Base-by-base conservation (phyloP, 2,113 vertebrate species). In the Myotis yumanensis region DNA sequence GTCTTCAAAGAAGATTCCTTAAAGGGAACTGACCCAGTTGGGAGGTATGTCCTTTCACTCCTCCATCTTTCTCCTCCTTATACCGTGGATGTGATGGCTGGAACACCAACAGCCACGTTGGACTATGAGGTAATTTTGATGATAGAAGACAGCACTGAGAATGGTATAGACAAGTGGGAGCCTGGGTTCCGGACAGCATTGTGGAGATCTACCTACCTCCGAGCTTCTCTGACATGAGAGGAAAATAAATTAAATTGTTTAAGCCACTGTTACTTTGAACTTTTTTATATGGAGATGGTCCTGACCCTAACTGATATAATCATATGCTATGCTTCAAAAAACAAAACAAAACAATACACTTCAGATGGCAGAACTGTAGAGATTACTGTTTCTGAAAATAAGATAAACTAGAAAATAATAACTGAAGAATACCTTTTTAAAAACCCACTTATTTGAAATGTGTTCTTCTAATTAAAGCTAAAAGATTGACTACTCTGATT, bases 391-490 rank as follows among this genome's bases (percentile, higher is more conserved):
- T 93, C 54, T 95, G 66, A 93, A 93, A 93, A 75, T n/a, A 71
- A 86, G 57, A 84, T 30, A 76, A 77, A 80, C 54, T 86, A 57
- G 15, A 87, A 92, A 86, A 69, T 62, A 95, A 88, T 75, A 87
- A 88, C 8, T 92, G 85, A 90, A 71, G 8, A 89, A 95, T 51
- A 95, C 5, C 52, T 69, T 54, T 43, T 79, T 2, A 0, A 83
- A 91, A 95, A 90, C 8, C 30, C 51, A 75, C 18, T 57, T 91
- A 77, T 79, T 91, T 54, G 88, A 93, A 96, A 91, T 51, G 4
- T 46, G 23, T 92, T 90, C 51, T 89, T 87, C 82, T 28, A 62
- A 66, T 25, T 52, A 77, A 51, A 51, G 75, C 43, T 32, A 77
- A 9, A 76, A 77, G 46, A 51, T 11, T 51, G 75, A 51, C n/a